Evolutionary conservation across 1,140 invertebrate species (phyloP), one percentile per base, ranked within the genome.

Genomic region (Solen grandis): DNA sequence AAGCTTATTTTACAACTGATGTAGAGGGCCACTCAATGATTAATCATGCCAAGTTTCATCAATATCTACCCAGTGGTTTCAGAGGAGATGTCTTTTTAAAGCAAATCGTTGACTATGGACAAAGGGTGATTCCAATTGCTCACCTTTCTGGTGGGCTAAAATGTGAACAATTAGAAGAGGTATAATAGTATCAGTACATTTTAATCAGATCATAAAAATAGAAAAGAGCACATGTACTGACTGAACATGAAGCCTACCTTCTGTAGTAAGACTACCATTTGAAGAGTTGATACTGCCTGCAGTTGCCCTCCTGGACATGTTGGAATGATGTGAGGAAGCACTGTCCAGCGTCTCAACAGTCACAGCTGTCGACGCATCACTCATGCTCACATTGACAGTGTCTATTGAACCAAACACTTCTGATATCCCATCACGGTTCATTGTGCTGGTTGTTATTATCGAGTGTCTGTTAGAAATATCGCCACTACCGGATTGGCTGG

Each of bases 331-430:
- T 10, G 87, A 90, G 16, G 86, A 82, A 14, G 85, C 78, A 80
- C 89, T 90, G 65, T 90, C 89, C 73, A 87, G 85, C 10, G 90
- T 90, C 54, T 90, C 90, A 19, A 86, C 83, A 8, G 89, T 86
- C 13, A 84, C 87, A 38, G 87, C 83, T 1, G 90, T 91, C 13
- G 89, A 90, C 3, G 90, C 90, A 84, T 89, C 88, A 81, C 88
- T 88, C 84, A 89, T 88, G 81, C 88, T 90, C 50, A 90, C 87
- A 79, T 91, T 91, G 22, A 91, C 88, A 25, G 90, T 91, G 70
- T 91, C 90, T 41, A 90, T 81, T 46, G 90, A 91, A 22, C 90
- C 90, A 84, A 90, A 91, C 36, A 89, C 87, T 78, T 80, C 77
- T 29, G 88, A 89, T 55, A 88, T 82, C 52, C 86, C 88, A 60